A percentile compares a stretch with the other conserved stretches of the same genome.
These are phyloP conservation scores for Decapterus maruadsi DNA, from an alignment of 2,797 vertebrate species.

Conservation along the genomic window DNA sequence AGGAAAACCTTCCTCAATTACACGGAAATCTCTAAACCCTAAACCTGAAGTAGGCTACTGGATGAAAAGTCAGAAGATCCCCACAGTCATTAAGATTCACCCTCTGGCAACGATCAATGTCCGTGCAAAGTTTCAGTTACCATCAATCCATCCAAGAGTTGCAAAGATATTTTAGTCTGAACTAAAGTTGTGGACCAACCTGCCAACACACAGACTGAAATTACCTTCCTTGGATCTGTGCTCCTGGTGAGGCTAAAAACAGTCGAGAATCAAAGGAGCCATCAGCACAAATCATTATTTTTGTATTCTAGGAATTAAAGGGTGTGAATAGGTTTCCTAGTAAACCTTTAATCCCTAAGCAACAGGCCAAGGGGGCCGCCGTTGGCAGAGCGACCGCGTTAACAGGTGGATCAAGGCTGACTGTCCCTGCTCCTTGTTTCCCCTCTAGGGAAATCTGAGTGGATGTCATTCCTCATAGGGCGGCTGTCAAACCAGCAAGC, in stretches of 20 bases:
- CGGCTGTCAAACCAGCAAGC: conserved; percentile 56
- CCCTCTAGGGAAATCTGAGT: conserved; percentile 59
- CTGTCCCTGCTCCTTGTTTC: conserved; percentile 23
- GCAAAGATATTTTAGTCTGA: conserved; percentile 17
- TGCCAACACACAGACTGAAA: neutral
- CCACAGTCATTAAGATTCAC: neutral
- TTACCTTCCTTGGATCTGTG: neutral
- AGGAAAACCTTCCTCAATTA: neutral
- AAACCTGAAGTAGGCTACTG: neutral
- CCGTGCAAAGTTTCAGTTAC: neutral
- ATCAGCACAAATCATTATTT: conserved; percentile 19
- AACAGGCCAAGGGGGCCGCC: neutral
- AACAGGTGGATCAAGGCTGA: conserved; percentile 60
- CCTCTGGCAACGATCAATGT: neutral
- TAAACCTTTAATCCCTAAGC: neutral
- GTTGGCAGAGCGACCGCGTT: conserved; percentile 7
- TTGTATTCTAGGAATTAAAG: conserved; percentile 30
- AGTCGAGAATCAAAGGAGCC: neutral
- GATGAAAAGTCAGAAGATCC: neutral
- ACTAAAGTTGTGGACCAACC: neutral
- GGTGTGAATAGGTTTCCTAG: conserved; percentile 26
- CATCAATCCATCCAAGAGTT: neutral
- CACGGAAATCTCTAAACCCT: neutral
- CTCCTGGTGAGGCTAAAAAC: neutral
- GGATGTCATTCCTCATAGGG: conserved; percentile 56